A percentile compares a stretch with the other conserved stretches of the same genome.
Evolutionary conservation across 2,888 invertebrate species (phyloP).

Genomic region (Hypolimnas misippus): DNA sequence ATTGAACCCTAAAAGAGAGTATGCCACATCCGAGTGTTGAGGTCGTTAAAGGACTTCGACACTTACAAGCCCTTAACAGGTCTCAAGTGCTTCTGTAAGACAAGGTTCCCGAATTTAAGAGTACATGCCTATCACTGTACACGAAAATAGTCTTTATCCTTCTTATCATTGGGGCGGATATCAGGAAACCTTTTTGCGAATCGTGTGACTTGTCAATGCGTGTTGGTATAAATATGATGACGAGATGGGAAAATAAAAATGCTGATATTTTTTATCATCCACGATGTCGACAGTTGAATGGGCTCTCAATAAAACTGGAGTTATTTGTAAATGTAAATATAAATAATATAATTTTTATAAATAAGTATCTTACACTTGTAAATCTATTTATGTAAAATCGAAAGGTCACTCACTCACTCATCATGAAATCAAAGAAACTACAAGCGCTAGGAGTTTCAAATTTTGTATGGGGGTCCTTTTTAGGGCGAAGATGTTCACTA

Average conservation of each 20-base stretch:
- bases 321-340: neutral
- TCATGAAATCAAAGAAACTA: no score
- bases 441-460: no score
- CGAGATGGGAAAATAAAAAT: conserved; percentile 23
- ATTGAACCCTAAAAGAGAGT: conserved; percentile 37
- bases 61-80: conserved; percentile 40
- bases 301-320: neutral
- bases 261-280: conserved; percentile 24
- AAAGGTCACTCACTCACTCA: no score
- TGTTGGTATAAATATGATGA: conserved; percentile 8
- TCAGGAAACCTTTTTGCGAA: neutral
- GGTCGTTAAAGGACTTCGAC: conserved; percentile 41
- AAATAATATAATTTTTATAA: neutral
- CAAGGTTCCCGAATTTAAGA: conserved; percentile 33
- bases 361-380: no score
- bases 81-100: conserved; percentile 39
- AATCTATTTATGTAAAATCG: no score
- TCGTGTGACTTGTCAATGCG: conserved; percentile 6
- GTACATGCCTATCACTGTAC: neutral
- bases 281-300: conserved; percentile 1
- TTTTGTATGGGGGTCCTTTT: no score
- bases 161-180: neutral
- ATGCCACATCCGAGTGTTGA: conserved; percentile 37
- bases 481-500: no score
- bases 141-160: neutral